Percentiles rank a stretch among this genome's conserved stretches.
phyloP scores from a whole-genome alignment of 2,797 vertebrate genomes.

The Knipowitschia caucasica region DNA sequence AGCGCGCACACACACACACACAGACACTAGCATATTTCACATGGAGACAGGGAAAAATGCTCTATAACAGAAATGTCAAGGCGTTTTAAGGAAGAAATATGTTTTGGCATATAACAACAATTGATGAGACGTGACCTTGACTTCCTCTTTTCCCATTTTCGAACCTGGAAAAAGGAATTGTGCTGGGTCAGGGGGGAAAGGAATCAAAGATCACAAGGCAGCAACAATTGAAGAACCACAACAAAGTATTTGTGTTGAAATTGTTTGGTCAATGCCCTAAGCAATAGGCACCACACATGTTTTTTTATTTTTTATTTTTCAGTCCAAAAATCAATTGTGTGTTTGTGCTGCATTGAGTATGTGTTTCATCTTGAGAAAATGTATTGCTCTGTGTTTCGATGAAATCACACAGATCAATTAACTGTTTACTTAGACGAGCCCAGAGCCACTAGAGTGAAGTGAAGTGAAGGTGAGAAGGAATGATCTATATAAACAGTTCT shows the following conservation, averaged over 20 bases:
- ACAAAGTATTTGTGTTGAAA: slow-evolving; percentile 29
- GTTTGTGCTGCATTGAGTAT: no score
- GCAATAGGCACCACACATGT: no score
- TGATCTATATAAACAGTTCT: no score
- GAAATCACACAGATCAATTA: no score
- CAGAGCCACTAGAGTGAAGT: no score
- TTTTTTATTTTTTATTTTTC: no score
- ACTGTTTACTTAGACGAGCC: no score
- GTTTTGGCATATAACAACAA: slow-evolving; percentile 50
- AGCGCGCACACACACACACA: slow-evolving; percentile 9
- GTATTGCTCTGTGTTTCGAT: no score
- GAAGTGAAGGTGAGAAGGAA: no score
- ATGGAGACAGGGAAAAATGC: slow-evolving; percentile 46
- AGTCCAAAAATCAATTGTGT: no score
- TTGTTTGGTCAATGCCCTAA: slow-evolving; percentile 27
- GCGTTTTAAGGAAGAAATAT: slow-evolving; percentile 73
- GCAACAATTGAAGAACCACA: slow-evolving; percentile 29
- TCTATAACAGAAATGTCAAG: slow-evolving; percentile 70
- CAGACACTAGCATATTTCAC: slow-evolving; percentile 60
- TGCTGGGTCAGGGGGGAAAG: slow-evolving; percentile 35
- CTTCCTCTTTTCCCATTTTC: slow-evolving; percentile 46
- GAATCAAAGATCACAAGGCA: slow-evolving; percentile 11
- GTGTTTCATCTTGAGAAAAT: no score
- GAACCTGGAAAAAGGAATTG: slow-evolving; percentile 52
- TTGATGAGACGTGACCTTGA: slow-evolving; percentile 70